Percentiles rank a stretch among this genome's conserved stretches.
Evolutionary conservation across 2,797 vertebrate species (phyloP).

Genomic region (Gobio occitaniae): DNA sequence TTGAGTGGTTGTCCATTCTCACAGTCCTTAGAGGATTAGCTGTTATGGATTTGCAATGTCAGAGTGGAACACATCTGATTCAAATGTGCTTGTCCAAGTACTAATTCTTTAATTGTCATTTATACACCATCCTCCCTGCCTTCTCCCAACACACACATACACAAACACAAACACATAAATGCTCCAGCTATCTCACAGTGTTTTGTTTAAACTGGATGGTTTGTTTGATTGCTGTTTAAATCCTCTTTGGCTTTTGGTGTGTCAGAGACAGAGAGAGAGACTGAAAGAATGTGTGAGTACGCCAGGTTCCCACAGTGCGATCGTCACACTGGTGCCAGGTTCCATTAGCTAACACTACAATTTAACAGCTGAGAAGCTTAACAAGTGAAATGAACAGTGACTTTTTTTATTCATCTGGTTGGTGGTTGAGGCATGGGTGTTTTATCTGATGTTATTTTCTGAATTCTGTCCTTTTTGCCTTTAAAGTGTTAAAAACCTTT

Average conservation of each 20-base stretch:
- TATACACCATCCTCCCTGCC: conserved; percentile 61
- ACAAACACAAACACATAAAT: conserved; percentile 29
- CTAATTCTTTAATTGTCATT: conserved; percentile 76
- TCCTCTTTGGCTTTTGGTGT: conserved; percentile 74
- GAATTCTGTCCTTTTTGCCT: conserved; percentile 25
- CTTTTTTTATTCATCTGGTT: conserved; percentile 41
- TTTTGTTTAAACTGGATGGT: conserved; percentile 72
- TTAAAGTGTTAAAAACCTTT: conserved; percentile 24
- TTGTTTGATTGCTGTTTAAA: conserved; percentile 76
- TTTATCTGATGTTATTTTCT: conserved; percentile 46
- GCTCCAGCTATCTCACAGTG: conserved; percentile 49
- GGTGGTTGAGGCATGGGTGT: conserved; percentile 47
- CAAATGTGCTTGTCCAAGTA: conserved; percentile 65
- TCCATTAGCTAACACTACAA: conserved; percentile 76
- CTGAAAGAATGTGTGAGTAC: conserved; percentile 66
- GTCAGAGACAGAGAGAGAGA: conserved; percentile 68
- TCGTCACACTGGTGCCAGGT: conserved; percentile 71
- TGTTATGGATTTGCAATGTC: conserved; percentile 21
- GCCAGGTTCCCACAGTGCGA: conserved; percentile 61
- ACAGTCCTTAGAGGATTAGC: conserved; percentile 34
- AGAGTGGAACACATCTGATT: conserved; percentile 46
- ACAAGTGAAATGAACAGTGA: conserved; percentile 58
- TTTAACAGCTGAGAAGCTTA: conserved; percentile 68
- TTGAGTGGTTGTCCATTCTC: conserved; percentile 23
- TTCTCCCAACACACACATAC: conserved; percentile 41